Base-by-base conservation (phyloP, 2,113 vertebrate species). In the Paedocypris sp. region DNA sequence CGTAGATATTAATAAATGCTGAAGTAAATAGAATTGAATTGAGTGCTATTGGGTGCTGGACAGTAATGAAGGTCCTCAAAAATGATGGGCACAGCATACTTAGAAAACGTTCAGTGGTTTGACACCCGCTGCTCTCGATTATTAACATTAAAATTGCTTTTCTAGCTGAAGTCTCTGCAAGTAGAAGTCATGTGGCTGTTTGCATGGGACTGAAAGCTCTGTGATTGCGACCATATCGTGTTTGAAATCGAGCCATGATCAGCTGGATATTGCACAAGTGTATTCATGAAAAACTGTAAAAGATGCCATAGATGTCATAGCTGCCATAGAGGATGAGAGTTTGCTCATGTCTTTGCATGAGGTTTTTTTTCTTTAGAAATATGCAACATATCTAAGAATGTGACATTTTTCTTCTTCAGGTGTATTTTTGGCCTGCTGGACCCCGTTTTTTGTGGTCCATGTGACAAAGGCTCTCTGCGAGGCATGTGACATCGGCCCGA, bases 391-490 rank as follows among this genome's bases (percentile, higher is more conserved):
- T 25, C 20, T 46, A 12, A 54, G n/a, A 15, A 16, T 12, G 13
- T 46, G n/a, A 12, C 4, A 9, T 32, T 32, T 31, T 18, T 7
- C 66, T 18, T 49, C 19, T n/a, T 18, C 56, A 86, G 84, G 84
- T 47, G 80, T 83, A 26, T 86, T 86, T 60, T 77, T 86, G 67
- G 82, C 75, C 43, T 86, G 84, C 46, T 86, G 84, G 84, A 86
- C 83, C 1, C 84, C 84, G 0, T 86, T 86, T 71, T 86, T 86
- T 6, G 77, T 85, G 2, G 80, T 86, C 12, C 84, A 86, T 7
- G 81, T 86, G 42, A 80, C 83, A 29, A 83, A 82, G 13, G 84
- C 76, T 5, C 51, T 80, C 25, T 86, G 84, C 16, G 53, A 53
- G 12, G 73, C 78, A 15, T 86, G 84, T 48, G 25, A 75, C 66